Evolutionary conservation across 2,797 vertebrate species (phyloP), one percentile per base, ranked within the genome.

Genomic region (Gephyroberyx darwinii): DNA sequence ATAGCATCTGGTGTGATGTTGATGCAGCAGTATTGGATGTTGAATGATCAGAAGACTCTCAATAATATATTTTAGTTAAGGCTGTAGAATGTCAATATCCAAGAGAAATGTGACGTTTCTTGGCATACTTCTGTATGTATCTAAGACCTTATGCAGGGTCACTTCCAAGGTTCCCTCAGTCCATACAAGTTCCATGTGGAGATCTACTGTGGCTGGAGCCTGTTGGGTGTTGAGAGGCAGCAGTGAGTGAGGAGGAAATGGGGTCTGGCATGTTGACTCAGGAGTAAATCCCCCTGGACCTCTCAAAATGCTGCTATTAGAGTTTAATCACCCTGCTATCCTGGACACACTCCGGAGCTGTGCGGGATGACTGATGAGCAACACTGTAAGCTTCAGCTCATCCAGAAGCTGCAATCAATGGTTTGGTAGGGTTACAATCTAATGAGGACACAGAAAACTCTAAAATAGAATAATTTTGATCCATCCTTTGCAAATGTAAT

Each of bases 261-360:
- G 91, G 88, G 78, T 92, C 90, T 93, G 92, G 88, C 93, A 90
- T 93, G 90, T 94, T 93, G 91, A 93, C 90, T 92, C 90, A 89
- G 80, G 84, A 90, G 80, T 82, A 91, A 91, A 90, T 94, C 93
- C 92, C 92, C 68, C 74, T 5, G 73, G 92, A 90, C 88, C 84
- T 85, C 75, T 91, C 79, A 85, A 88, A 68, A 85, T 81, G 80
- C 84, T 64, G 85, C 86, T 88, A 90, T 92, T 93, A 92, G 89
- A 87, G 70, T 91, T 90, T 92, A 92, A 92, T 91, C 84, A 89
- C 83, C 77, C 84, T 53, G 71, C 67, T 61, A 88, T 91, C 75
- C 71, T 77, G 74, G 69, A 86, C 85, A 80, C 82, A 70, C 81
- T 86, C 56, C 65, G 62, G 65, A 73, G 75, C 84, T 53, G 84